Evolutionary conservation across 2,113 vertebrate genomes (phyloP).

Genomic region (Cervus canadensis): DNA sequence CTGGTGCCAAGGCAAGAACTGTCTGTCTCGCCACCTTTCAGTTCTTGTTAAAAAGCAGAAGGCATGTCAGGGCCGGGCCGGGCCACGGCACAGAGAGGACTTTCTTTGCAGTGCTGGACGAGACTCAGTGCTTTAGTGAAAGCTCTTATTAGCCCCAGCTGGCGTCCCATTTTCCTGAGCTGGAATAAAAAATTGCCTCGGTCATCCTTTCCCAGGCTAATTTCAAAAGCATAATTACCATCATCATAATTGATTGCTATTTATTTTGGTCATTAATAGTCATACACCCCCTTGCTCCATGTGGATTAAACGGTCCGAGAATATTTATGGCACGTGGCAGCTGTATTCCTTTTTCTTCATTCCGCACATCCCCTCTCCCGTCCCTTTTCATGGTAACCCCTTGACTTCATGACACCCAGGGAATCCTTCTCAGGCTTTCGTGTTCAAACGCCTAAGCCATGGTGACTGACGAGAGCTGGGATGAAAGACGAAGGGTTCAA

Average conservation of each 20-base stretch:
- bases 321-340: conserved; percentile 45
- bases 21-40: conserved; percentile 72
- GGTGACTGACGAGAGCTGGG: neutral
- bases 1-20: conserved; percentile 56
- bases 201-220: conserved; percentile 74
- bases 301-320: neutral
- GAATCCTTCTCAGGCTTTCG: neutral
- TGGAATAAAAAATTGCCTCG: conserved; percentile 74
- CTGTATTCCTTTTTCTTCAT: neutral
- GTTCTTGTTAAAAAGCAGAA: conserved; percentile 79
- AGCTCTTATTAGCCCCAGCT: conserved; percentile 82
- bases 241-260: conserved; percentile 55
- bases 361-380: neutral
- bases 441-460: neutral
- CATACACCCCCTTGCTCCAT: neutral
- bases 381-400: neutral
- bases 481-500: neutral
- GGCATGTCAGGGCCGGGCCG: conserved; percentile 65
- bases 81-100: conserved; percentile 75
- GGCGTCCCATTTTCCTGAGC: conserved; percentile 77
- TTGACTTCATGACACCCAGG: conserved; percentile 1
- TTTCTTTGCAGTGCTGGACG: conserved; percentile 79
- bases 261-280: conserved; percentile 55
- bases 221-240: conserved; percentile 57
- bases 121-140: conserved; percentile 79